phyloP scores from a whole-genome alignment of 92 coral and sea anemone species.

The Umimayanthus kanabou region DNA sequence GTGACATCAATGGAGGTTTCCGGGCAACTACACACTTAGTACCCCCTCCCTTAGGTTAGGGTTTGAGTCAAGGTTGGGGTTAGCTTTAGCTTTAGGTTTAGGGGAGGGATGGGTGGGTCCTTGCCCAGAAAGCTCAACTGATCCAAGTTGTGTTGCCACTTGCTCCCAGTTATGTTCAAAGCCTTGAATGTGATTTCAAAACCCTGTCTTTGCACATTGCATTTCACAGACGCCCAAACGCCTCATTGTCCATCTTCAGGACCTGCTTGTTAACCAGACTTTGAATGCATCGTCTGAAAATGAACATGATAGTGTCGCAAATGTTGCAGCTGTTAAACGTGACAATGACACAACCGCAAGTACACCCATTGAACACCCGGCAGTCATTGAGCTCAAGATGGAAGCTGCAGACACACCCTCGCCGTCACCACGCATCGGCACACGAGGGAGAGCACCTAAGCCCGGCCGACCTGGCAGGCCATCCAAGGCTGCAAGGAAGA shows the following conservation, averaged over 20 bases:
- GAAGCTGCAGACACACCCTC: conserved; percentile 73
- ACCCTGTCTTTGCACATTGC: neutral
- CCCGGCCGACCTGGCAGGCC: conserved; percentile 93
- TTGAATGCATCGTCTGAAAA: conserved; percentile 14
- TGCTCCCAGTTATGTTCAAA: no score
- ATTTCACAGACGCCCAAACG: conserved; percentile 32
- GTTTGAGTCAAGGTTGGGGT: no score
- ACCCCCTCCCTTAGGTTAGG: no score
- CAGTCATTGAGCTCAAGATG: conserved; percentile 63
- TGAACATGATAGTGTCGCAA: conserved; percentile 49
- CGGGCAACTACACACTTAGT: no score
- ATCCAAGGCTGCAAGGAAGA: conserved; percentile 63
- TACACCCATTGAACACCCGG: conserved; percentile 49
- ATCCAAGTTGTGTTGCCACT: no score
- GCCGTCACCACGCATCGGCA: conserved; percentile 73
- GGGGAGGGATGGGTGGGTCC: no score
- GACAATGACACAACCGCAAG: conserved; percentile 48
- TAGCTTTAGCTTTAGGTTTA: no score
- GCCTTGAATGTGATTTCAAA: neutral
- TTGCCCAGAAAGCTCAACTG: no score
- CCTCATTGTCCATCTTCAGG: conserved; percentile 25
- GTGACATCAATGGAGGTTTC: no score
- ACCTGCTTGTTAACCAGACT: conserved; percentile 5
- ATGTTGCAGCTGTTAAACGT: conserved; percentile 41
- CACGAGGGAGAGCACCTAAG: conserved; percentile 78